These are phyloP conservation scores for Ctenosaura bakeri DNA, from an alignment of 2,797 vertebrate genomes.

Conservation along the genomic window DNA sequence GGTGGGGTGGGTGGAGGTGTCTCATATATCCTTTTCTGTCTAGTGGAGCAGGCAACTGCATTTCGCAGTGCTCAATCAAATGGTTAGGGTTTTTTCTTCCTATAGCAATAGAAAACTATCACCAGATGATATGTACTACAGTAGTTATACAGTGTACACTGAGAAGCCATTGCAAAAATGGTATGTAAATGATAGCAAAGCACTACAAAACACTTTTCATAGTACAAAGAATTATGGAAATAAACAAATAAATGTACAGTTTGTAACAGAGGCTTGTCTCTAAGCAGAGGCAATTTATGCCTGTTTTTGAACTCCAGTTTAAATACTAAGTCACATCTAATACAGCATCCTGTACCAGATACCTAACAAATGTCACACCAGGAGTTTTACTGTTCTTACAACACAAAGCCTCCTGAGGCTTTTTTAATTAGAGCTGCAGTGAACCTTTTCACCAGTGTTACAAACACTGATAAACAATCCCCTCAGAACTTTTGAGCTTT, in stretches of 20 bases:
- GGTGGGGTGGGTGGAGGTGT: too few relatives aligned
- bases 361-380: conserved; percentile 19
- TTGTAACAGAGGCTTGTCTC: neutral
- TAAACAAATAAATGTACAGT: too few relatives aligned
- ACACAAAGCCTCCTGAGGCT: conserved; percentile 37
- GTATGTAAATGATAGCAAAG: neutral
- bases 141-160: too few relatives aligned
- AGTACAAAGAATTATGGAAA: neutral
- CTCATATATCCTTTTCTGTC: neutral
- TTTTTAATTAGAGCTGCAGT: conserved; percentile 51
- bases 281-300: conserved; percentile 10
- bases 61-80: neutral
- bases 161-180: neutral
- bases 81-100: neutral
- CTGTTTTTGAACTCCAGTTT: conserved; percentile 12
- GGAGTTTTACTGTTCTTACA: conserved; percentile 39
- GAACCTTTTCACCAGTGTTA: conserved; percentile 42
- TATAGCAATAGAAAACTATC: neutral
- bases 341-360: conserved; percentile 28
- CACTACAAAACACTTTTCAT: neutral
- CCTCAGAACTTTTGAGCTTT: conserved; percentile 43
- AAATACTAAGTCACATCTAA: conserved; percentile 49
- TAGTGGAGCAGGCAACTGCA: neutral
- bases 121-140: neutral
- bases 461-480: conserved; percentile 54